A percentile compares a stretch with the other conserved stretches of the same genome.
These are phyloP conservation scores for Cyclina sinensis DNA, from an alignment of 1,140 invertebrate species.

Conservation along the genomic window DNA sequence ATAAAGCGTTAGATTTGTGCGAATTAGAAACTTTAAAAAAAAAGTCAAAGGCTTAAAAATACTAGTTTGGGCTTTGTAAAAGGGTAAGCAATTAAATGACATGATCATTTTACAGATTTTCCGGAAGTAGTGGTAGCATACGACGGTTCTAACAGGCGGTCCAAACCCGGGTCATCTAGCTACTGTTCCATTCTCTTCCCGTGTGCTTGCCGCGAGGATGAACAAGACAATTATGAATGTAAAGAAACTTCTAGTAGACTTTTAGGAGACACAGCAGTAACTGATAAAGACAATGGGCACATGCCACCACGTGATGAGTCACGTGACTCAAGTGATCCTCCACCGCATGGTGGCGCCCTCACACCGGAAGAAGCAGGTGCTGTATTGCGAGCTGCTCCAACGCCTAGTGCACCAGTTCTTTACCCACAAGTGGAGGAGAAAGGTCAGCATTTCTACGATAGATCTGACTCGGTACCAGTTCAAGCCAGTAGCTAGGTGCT, in stretches of 20 bases:
- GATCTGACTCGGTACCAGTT: conserved; percentile 51
- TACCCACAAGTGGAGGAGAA: conserved; percentile 61
- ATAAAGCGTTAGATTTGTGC: too few species aligned
- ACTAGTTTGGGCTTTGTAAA: too few species aligned
- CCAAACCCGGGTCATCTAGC: conserved; percentile 41
- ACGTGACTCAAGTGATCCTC: neutral
- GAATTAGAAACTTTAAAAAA: too few species aligned
- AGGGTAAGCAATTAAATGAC: too few species aligned
- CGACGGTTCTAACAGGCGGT: neutral
- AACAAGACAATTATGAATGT: conserved; percentile 63
- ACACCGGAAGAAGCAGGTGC: conserved; percentile 42
- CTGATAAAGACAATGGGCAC: conserved; percentile 48
- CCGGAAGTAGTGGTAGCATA: conserved; percentile 17
- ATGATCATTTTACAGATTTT: conserved; percentile 28
- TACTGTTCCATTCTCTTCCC: conserved; percentile 45
- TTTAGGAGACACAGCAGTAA: conserved; percentile 2
- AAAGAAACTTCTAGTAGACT: conserved; percentile 70
- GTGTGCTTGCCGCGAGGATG: conserved; percentile 58
- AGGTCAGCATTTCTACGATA: conserved; percentile 62
- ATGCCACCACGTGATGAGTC: neutral
- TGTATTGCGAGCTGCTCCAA: conserved; percentile 61
- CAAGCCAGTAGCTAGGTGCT: conserved; percentile 61
- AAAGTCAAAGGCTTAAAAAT: too few species aligned
- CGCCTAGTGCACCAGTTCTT: conserved; percentile 72
- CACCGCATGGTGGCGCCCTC: conserved; percentile 1